Evolutionary conservation across 2,888 invertebrate species (phyloP).

Genomic region (Orthonychiurus folsomi): DNA sequence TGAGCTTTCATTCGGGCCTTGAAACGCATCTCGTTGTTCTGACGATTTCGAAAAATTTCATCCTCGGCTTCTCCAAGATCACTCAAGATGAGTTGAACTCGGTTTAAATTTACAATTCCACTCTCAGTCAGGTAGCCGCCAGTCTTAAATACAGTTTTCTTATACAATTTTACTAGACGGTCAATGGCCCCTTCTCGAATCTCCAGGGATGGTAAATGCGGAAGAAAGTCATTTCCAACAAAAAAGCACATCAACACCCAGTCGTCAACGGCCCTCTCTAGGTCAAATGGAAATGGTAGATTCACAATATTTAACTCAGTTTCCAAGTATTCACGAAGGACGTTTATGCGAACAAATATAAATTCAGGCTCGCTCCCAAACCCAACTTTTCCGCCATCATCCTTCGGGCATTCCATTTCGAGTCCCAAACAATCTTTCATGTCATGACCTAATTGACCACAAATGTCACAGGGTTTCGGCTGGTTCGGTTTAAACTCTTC

Average conservation of each 20-base stretch:
- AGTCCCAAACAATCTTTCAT: slow-evolving; percentile 84
- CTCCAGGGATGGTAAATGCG: slow-evolving; percentile 94
- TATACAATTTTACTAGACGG: slow-evolving; percentile 81
- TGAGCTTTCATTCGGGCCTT: slow-evolving; percentile 61
- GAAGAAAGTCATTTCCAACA: slow-evolving; percentile 97
- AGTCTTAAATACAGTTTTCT: slow-evolving; percentile 88
- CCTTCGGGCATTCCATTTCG: slow-evolving; percentile 52
- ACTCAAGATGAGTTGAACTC: slow-evolving; percentile 89
- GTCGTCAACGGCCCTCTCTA: slow-evolving; percentile 92
- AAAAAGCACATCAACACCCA: slow-evolving; percentile 99
- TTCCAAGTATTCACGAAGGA: slow-evolving; percentile 86
- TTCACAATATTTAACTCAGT: slow-evolving; percentile 81
- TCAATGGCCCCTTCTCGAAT: slow-evolving; percentile 96
- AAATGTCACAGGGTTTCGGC: slow-evolving; percentile 89
- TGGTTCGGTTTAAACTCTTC: slow-evolving; percentile 98
- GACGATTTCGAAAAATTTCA: slow-evolving; percentile 88
- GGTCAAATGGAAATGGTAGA: slow-evolving; percentile 85
- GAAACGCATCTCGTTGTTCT: slow-evolving; percentile 74
- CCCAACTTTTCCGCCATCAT: slow-evolving; percentile 51
- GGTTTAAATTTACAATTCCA: slow-evolving; percentile 82
- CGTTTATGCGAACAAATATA: slow-evolving; percentile 86
- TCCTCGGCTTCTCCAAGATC: slow-evolving; percentile 92
- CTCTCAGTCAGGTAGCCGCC: slow-evolving; percentile 90
- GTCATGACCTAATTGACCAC: slow-evolving; percentile 76
- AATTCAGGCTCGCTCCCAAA: slow-evolving; percentile 71